Conservation (phyloP, 1,140 invertebrate species). For the Popillia japonica region DNA sequence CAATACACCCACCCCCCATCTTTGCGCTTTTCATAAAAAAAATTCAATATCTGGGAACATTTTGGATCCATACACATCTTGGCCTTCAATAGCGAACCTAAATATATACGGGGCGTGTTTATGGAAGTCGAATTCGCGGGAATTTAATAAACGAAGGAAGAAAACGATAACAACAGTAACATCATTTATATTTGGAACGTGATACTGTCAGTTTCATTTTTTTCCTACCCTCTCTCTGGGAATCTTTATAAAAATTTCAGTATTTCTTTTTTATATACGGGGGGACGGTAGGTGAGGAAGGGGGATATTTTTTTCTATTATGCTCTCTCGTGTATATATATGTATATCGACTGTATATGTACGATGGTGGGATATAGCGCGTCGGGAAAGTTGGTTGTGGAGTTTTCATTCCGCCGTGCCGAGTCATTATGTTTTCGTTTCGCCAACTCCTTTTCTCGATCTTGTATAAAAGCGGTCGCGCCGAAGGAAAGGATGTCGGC, state of each 20-base stretch:
- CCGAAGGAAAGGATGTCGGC: neutral
- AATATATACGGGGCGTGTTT: conserved; percentile 1
- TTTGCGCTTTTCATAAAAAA: neutral
- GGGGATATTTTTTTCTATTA: conserved; percentile 13
- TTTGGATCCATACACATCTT: neutral
- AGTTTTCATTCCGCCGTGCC: conserved; percentile 1
- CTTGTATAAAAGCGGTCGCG: neutral
- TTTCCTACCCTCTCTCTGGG: neutral
- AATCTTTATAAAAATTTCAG: conserved; percentile 12
- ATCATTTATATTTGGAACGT: conserved; percentile 19
- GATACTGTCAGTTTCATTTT: conserved; percentile 14
- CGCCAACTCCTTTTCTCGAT: neutral
- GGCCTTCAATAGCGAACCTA: neutral
- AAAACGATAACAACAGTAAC: conserved; percentile 6
- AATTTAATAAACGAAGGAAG: conserved; percentile 16
- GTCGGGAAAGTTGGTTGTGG: neutral
- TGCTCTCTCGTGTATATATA: no score
- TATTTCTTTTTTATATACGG: neutral
- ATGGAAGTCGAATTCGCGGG: conserved; percentile 13
- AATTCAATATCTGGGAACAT: neutral
- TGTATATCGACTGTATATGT: neutral
- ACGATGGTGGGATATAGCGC: neutral
- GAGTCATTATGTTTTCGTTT: conserved; percentile 2
- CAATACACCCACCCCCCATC: no score
- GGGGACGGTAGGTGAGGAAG: no score